phyloP scores from a whole-genome alignment of 2,797 vertebrate species.

The Salarias fasciatus region DNA sequence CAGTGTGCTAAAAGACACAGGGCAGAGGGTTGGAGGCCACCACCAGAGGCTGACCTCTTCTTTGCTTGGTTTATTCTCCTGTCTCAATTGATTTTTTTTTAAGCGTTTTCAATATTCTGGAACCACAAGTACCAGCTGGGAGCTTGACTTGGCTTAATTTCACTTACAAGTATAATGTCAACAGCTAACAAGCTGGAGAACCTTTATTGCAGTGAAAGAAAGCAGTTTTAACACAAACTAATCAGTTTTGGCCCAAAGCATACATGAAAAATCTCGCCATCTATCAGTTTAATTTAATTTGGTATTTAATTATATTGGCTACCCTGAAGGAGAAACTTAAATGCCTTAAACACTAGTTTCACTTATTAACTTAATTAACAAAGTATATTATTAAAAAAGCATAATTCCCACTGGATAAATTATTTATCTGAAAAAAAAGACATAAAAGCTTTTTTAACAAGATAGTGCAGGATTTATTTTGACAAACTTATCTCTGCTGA shows the following conservation, averaged over 20 bases:
- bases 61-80: no score
- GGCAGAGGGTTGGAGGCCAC: no score
- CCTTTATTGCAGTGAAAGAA: slow-evolving; percentile 3
- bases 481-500: neutral
- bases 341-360: neutral
- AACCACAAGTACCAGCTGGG: no score
- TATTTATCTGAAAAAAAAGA: neutral
- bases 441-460: slow-evolving; percentile 1
- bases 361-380: neutral
- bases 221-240: neutral
- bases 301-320: slow-evolving; percentile 3
- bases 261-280: neutral
- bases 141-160: no score
- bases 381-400: neutral
- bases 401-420: neutral
- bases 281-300: slow-evolving; percentile 7
- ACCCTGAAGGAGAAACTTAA: neutral
- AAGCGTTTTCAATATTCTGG: no score
- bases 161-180: no score
- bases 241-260: neutral
- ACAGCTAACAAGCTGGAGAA: neutral
- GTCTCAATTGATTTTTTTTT: no score
- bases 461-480: neutral
- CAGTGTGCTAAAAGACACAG: no score
- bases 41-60: no score